Percentiles rank a stretch among this genome's conserved stretches.
These are phyloP conservation scores for Eupsilia transversa DNA, from an alignment of 2,888 invertebrate genomes.

Conservation along the genomic window DNA sequence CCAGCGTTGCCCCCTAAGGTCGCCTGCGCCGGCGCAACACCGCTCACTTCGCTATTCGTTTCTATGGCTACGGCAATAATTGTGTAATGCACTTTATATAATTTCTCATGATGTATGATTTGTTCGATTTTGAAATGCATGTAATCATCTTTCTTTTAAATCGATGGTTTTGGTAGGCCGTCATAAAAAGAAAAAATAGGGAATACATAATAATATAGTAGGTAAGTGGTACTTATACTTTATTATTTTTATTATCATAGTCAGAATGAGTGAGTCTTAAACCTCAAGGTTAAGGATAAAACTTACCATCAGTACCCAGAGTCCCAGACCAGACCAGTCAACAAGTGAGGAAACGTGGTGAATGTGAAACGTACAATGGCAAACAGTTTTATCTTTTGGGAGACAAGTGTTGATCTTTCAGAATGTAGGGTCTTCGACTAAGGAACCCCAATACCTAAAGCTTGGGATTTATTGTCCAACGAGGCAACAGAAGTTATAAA, in stretches of 20 bases:
- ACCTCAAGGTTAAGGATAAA: background rate
- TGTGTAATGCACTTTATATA: slow-evolving; percentile 61
- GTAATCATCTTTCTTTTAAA: slow-evolving; percentile 11
- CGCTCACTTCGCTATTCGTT: slow-evolving; percentile 57
- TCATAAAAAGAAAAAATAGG: background rate
- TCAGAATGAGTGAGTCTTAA: too few species aligned
- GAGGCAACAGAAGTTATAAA: background rate
- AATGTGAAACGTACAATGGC: too few species aligned
- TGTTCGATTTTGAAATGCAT: slow-evolving; percentile 14
- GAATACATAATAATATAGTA: background rate
- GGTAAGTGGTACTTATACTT: background rate
- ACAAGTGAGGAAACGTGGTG: background rate
- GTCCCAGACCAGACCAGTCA: background rate
- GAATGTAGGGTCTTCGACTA: background rate
- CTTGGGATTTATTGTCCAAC: background rate
- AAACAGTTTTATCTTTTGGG: background rate
- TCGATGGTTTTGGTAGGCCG: background rate
- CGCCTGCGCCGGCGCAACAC: slow-evolving; percentile 48
- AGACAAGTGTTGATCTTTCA: too few species aligned
- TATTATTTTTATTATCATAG: background rate
- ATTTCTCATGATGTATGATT: slow-evolving; percentile 30
- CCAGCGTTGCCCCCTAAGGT: slow-evolving; percentile 55
- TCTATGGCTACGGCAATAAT: slow-evolving; percentile 44
- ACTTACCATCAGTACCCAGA: background rate
- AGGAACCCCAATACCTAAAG: background rate